Evolutionary conservation across 2,113 vertebrate species (phyloP).

Genomic region (Aphyosemion australe): DNA sequence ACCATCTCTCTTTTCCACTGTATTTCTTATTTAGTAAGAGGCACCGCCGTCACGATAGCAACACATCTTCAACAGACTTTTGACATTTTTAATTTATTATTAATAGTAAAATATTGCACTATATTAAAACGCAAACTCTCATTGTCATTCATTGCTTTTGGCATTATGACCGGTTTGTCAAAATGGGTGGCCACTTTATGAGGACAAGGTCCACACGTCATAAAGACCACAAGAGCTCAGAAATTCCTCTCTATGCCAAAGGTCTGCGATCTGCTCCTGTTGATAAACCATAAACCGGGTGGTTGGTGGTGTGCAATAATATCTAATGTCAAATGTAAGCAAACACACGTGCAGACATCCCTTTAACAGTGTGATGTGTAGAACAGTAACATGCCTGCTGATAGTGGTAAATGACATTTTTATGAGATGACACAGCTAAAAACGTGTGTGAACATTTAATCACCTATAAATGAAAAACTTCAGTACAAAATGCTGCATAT

Average conservation of each 20-base stretch:
- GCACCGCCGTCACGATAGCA: too few species aligned
- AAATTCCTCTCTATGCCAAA: slow-evolving; percentile 39
- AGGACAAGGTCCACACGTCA: slow-evolving; percentile 58
- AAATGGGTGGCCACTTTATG: slow-evolving; percentile 17
- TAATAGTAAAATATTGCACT: too few species aligned
- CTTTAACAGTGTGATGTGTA: not conserved
- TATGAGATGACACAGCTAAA: slow-evolving; percentile 4
- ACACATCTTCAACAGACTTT: too few species aligned
- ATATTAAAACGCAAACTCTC: too few species aligned
- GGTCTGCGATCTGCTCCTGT: slow-evolving; percentile 13
- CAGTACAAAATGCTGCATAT: not conserved
- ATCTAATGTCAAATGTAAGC: slow-evolving; percentile 4
- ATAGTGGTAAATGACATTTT: slow-evolving; percentile 17
- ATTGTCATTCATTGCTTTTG: not conserved
- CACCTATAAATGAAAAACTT: too few species aligned
- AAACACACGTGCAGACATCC: not conserved
- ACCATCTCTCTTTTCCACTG: too few species aligned
- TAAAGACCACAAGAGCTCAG: slow-evolving; percentile 51
- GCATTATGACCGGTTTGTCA: slow-evolving; percentile 11
- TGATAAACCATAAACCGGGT: slow-evolving; percentile 39
- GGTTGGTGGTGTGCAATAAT: not conserved
- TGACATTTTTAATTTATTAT: too few species aligned
- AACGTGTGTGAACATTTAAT: not conserved
- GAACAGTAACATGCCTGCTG: slow-evolving; percentile 2
- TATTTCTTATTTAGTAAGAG: too few species aligned